Evolutionary conservation across 2,888 invertebrate genomes (phyloP).

Genomic region (Ellobium chinense): DNA sequence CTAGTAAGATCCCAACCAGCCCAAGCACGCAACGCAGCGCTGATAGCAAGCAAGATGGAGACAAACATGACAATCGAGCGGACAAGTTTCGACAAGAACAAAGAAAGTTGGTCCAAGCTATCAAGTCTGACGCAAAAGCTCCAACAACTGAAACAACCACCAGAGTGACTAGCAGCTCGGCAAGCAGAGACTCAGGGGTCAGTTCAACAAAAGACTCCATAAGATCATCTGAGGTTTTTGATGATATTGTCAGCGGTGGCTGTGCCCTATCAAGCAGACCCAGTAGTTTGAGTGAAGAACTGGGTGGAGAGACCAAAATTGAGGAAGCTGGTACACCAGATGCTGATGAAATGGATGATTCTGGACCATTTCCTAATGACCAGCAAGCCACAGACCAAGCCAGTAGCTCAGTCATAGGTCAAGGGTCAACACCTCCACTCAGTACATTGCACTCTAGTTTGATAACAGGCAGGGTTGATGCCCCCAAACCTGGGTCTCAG

Average conservation of each 20-base stretch:
- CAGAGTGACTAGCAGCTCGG: background rate
- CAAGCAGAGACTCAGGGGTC: background rate
- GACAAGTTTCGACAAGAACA: constrained; percentile 47
- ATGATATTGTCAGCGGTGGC: constrained; percentile 36
- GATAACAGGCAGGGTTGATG: background rate
- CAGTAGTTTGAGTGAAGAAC: constrained; percentile 34
- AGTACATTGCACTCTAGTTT: background rate
- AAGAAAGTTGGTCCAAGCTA: constrained; percentile 50
- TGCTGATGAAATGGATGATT: background rate
- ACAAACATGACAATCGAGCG: constrained; percentile 39
- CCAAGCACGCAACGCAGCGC: constrained; percentile 17
- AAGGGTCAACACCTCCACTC: background rate
- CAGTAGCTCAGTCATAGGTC: background rate
- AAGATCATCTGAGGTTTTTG: constrained; percentile 7
- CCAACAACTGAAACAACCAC: background rate
- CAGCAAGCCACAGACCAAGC: background rate
- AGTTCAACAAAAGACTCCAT: background rate
- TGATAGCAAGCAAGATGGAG: constrained; percentile 19
- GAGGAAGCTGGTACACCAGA: too few species aligned
- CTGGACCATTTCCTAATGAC: background rate
- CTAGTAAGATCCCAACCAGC: constrained; percentile 42
- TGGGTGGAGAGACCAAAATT: background rate
- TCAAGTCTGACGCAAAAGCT: constrained; percentile 48
- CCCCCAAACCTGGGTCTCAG: background rate
- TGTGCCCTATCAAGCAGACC: constrained; percentile 42